Conservation (phyloP, 2,888 invertebrate species). For the Teleogryllus oceanicus region DNA sequence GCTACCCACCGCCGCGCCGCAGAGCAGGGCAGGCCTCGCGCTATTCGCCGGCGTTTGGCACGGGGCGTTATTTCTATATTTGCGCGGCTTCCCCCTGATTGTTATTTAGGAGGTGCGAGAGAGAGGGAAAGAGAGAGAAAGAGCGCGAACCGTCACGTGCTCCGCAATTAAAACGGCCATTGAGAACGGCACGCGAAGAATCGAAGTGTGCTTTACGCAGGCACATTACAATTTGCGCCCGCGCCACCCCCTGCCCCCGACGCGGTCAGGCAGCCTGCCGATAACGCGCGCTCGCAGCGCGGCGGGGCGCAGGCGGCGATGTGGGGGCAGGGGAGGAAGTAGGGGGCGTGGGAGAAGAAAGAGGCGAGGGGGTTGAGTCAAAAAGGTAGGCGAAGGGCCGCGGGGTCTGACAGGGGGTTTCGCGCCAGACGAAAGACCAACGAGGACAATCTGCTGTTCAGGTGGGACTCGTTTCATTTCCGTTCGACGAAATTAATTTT, state of each 20-base stretch:
- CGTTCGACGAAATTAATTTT: constrained; percentile 18
- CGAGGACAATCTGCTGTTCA: background rate
- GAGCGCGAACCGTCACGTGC: background rate
- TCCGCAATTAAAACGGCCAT: constrained; percentile 3
- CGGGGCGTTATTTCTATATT: background rate
- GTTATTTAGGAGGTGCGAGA: background rate
- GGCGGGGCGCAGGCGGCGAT: background rate
- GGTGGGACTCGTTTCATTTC: background rate
- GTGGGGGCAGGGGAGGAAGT: background rate
- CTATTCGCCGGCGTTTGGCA: background rate
- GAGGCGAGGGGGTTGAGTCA: background rate
- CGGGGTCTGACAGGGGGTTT: background rate
- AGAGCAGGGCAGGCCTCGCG: background rate
- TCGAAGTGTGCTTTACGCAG: constrained; percentile 1
- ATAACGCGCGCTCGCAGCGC: background rate
- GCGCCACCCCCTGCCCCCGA: too few relatives aligned
- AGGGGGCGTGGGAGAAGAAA: too few relatives aligned
- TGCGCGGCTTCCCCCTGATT: background rate
- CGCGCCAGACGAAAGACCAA: background rate
- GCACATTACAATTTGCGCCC: background rate
- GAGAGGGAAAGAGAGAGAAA: background rate
- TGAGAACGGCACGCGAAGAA: background rate
- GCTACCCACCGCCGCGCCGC: background rate
- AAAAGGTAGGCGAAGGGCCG: background rate
- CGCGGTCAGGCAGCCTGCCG: background rate